These are phyloP conservation scores for Eufriesea mexicana DNA, from an alignment of 1,140 invertebrate species.

Conservation along the genomic window DNA sequence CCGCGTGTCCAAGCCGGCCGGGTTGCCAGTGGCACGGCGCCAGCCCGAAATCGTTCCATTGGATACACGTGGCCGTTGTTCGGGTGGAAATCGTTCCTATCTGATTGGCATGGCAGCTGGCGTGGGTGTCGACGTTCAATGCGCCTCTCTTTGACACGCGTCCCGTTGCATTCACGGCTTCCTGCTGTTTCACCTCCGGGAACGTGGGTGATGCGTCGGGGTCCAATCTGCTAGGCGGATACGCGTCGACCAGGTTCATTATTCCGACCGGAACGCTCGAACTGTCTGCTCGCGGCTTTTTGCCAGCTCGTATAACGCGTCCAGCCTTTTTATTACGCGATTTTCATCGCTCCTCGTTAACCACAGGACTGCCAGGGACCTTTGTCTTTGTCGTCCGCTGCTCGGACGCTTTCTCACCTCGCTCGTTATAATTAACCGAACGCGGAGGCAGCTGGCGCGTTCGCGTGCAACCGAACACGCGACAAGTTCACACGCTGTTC, in stretches of 20 bases:
- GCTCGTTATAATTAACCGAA: neutral
- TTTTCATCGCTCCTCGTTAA: slow-evolving; percentile 10
- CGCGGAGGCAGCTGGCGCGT: neutral
- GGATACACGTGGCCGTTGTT: neutral
- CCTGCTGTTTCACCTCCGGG: slow-evolving; percentile 49
- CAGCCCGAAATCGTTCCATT: neutral
- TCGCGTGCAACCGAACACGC: slow-evolving; percentile 11
- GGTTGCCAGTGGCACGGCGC: neutral
- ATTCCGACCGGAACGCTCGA: slow-evolving; percentile 20
- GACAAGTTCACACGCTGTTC: slow-evolving; percentile 12
- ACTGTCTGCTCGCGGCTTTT: neutral
- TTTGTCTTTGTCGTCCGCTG: too few relatives aligned
- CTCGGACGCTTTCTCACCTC: neutral
- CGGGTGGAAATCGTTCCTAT: neutral
- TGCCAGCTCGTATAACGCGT: neutral
- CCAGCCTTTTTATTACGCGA: neutral
- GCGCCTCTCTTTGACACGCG: slow-evolving; percentile 45
- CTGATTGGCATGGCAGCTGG: too few relatives aligned
- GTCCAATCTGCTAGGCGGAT: slow-evolving; percentile 25
- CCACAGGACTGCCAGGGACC: neutral
- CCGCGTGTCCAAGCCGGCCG: neutral
- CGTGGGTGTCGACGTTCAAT: slow-evolving; percentile 26
- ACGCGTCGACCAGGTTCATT: slow-evolving; percentile 40
- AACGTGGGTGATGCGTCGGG: slow-evolving; percentile 44
- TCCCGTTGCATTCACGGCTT: slow-evolving; percentile 36